A percentile compares a stretch with the other conserved stretches of the same genome.
Conservation (phyloP, 2,113 vertebrate genomes). For the Tachysurus fulvidraco region DNA sequence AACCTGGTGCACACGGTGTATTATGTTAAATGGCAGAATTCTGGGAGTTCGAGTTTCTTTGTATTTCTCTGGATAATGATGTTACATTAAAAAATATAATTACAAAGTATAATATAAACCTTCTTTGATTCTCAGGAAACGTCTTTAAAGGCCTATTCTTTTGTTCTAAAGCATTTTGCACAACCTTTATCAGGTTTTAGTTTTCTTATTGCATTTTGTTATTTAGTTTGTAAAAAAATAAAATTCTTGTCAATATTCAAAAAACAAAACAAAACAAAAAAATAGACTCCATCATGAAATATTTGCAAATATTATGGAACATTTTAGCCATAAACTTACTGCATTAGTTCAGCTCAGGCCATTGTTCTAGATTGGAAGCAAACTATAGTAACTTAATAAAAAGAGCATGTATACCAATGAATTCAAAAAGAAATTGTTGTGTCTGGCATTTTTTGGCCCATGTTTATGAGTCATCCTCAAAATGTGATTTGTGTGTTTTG, state of each 20-base stretch:
- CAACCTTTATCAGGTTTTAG: neutral
- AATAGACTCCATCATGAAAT: neutral
- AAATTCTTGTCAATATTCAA: neutral
- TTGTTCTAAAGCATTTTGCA: neutral
- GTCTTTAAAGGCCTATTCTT: neutral
- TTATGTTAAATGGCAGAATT: neutral
- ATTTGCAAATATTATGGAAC: neutral
- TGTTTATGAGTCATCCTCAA: neutral
- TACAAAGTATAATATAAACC: neutral
- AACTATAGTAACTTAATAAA: neutral
- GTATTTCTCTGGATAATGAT: no score
- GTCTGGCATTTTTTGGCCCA: neutral
- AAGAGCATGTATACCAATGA: neutral
- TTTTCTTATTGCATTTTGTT: neutral
- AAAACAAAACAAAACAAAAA: no score
- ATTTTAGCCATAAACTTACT: neutral
- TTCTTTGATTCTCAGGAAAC: neutral
- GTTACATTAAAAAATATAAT: neutral
- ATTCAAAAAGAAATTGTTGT: conserved; percentile 9
- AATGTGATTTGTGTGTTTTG: conserved; percentile 12
- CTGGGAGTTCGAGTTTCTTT: neutral
- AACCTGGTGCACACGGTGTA: neutral
- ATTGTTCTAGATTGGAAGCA: neutral
- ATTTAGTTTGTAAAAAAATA: neutral
- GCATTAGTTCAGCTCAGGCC: neutral